These are phyloP conservation scores for Scolopax rusticola DNA, from an alignment of 2,797 vertebrate genomes.

Conservation along the genomic window DNA sequence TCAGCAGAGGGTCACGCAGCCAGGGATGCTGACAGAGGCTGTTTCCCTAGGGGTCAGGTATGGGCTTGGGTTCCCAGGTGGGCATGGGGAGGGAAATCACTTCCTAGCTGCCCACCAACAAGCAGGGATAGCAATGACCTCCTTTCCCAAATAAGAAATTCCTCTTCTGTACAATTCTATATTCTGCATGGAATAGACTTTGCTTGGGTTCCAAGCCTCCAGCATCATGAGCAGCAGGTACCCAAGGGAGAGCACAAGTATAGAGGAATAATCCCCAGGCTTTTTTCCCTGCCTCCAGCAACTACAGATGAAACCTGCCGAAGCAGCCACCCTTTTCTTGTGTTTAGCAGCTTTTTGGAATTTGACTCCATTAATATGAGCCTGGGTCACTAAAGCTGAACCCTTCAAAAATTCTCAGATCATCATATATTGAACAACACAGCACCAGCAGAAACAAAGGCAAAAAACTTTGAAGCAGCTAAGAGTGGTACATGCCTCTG, in stretches of 20 bases:
- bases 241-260: background rate
- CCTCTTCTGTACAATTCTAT: background rate
- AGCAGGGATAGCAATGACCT: background rate
- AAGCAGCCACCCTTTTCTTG: background rate
- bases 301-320: background rate
- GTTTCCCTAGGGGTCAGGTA: no score
- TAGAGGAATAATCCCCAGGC: background rate
- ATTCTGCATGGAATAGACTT: background rate
- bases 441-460: background rate
- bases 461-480: background rate
- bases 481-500: background rate
- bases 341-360: background rate
- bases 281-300: background rate
- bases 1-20: background rate
- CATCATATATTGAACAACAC: background rate
- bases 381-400: background rate
- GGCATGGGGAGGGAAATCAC: background rate
- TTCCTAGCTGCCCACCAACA: accelerated
- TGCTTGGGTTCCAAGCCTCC: background rate
- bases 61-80: no score
- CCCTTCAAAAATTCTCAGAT: background rate
- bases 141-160: background rate
- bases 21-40: background rate
- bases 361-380: background rate
- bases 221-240: background rate